Base-by-base conservation (phyloP, 2,888 invertebrate genomes). In the Parnassius mnemosyne region DNA sequence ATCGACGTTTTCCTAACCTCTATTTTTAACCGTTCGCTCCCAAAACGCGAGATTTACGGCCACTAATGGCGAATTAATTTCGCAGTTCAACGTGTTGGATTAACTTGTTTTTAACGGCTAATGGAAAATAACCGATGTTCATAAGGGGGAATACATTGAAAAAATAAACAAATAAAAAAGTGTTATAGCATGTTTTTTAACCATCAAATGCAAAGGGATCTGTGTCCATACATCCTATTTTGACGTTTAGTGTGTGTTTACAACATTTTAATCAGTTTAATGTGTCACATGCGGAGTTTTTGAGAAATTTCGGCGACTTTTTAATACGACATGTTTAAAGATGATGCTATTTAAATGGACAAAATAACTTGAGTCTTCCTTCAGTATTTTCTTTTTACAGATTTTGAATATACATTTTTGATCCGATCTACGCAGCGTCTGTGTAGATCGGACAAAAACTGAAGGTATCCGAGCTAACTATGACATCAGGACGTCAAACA, bases 51-150 rank as follows among this genome's bases (percentile, higher is more conserved):
- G 75, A 81, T 78, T 81, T 80, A 84, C 77, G 78, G 66, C 72
- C 66, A 69, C 73, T 81, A 83, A 81, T 81, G 72, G 75, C 68
- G 76, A 77, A 82, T 82, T 81, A 80, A 79, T 74, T 73, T 68
- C 55, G 59, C 50, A 59, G 44, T 47, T 16, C 34, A 54, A 57
- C 53, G 44, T 49, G 13, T 13, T 25, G 63, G 57, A 59, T 63
- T 52, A 59, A 55, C 50, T 59, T 52, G 55, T 55, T 63, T 62
- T 59, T 42, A 51, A 54, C 53, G 50, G 44, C 25, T 44, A 42
- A 12, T 41, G 59, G 59, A 58, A 63, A 59, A 58, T 56, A 47
- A 25, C 46, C 46, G 41, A 34, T 16, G 25, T 49, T 49, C 7
- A 16, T 13, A 13, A 9, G 3, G 3, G 13, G 1, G 10, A 16